Evolutionary conservation across 2,888 invertebrate genomes (phyloP).

Genomic region (Bombylius major): DNA sequence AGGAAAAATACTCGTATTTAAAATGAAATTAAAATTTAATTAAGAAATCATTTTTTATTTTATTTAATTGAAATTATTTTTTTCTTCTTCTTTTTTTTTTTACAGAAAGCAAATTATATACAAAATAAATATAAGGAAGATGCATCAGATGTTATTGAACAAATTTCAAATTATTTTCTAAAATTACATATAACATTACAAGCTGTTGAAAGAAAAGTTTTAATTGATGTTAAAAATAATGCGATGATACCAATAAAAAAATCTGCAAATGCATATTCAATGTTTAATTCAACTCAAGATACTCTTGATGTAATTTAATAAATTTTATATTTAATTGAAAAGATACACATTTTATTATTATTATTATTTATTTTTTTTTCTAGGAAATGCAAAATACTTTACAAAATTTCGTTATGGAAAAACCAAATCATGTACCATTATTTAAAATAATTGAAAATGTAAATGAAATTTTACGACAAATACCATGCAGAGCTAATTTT

Average conservation of each 20-base stretch:
- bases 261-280: neutral
- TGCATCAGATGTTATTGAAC: constrained; percentile 21
- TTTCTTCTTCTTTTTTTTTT: neutral
- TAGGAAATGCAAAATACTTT: neutral
- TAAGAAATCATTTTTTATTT: no score
- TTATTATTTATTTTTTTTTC: neutral
- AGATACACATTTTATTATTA: no score
- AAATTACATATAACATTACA: constrained; percentile 28
- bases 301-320: constrained; percentile 4
- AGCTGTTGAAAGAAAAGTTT: constrained; percentile 22
- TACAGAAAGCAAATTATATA: constrained; percentile 23
- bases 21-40: no score
- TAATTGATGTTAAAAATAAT: constrained; percentile 20
- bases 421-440: neutral
- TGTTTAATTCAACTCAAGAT: neutral
- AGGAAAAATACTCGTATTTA: no score
- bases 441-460: constrained; percentile 4
- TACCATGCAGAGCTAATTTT: constrained; percentile 6
- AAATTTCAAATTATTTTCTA: constrained; percentile 25
- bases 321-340: no score
- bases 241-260: neutral
- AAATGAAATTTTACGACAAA: constrained; percentile 4
- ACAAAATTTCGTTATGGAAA: neutral
- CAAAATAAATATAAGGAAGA: constrained; percentile 23
- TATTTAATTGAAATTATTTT: no score